Conservation (phyloP, 2,888 invertebrate species). For the Neria commutata region DNA sequence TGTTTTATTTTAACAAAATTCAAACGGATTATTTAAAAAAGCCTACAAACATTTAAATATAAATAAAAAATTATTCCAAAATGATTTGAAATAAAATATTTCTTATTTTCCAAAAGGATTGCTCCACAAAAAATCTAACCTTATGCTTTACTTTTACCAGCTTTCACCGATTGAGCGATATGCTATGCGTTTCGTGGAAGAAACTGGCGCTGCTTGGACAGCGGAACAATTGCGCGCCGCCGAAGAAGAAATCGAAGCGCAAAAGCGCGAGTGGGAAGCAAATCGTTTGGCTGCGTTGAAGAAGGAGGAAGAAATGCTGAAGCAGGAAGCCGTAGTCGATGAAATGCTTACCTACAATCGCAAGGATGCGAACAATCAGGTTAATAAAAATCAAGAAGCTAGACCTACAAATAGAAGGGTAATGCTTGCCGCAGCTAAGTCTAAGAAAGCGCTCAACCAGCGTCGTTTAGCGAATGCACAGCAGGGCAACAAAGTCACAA, state of each 20-base stretch:
- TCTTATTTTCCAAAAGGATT: not conserved
- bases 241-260: conserved; percentile 84
- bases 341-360: conserved; percentile 77
- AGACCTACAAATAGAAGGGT: conserved; percentile 38
- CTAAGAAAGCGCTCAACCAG: conserved; percentile 17
- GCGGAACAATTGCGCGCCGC: conserved; percentile 88
- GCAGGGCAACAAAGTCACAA: not conserved
- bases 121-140: not conserved
- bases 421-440: conserved; percentile 23
- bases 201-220: conserved; percentile 76
- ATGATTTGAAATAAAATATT: not conserved
- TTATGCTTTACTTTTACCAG: conserved; percentile 65
- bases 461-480: not conserved
- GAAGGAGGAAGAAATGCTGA: conserved; percentile 70
- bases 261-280: conserved; percentile 87
- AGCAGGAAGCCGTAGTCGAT: conserved; percentile 67
- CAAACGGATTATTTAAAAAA: not conserved
- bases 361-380: conserved; percentile 83
- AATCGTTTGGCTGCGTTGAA: conserved; percentile 76
- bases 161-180: conserved; percentile 92
- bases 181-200: conserved; percentile 92
- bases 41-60: not conserved
- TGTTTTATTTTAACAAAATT: not conserved
- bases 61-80: not conserved
- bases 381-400: conserved; percentile 67